Percentiles rank a stretch among this genome's conserved stretches.
Conservation (phyloP, 2,113 vertebrate species). For the Lophochroa leadbeateri region DNA sequence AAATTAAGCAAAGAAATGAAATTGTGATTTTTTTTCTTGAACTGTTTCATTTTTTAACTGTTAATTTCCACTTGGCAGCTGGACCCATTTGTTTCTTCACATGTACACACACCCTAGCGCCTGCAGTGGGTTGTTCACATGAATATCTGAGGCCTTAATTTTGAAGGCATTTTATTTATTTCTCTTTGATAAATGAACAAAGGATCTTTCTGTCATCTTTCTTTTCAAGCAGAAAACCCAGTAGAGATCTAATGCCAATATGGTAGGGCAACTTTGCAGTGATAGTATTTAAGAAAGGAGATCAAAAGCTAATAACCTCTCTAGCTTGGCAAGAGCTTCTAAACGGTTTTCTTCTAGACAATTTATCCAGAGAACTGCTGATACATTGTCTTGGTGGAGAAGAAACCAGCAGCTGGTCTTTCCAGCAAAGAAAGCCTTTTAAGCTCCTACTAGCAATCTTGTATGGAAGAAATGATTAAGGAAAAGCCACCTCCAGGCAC, state of each 20-base stretch:
- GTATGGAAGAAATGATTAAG: constrained; percentile 62
- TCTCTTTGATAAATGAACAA: neutral
- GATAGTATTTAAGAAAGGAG: constrained; percentile 24
- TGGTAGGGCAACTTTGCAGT: neutral
- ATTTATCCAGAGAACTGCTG: constrained; percentile 51
- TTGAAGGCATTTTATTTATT: neutral
- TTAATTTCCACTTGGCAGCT: neutral
- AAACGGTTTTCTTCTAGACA: constrained; percentile 62
- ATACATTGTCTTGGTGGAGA: constrained; percentile 30
- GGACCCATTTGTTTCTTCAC: neutral
- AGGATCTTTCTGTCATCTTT: neutral
- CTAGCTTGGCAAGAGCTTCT: constrained; percentile 27
- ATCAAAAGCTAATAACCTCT: constrained; percentile 58
- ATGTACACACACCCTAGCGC: neutral
- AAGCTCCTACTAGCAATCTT: constrained; percentile 38
- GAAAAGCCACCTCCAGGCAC: constrained; percentile 51
- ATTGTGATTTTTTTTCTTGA: neutral
- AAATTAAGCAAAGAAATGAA: neutral
- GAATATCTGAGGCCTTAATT: neutral
- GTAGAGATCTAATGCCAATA: neutral
- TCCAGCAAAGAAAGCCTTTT: constrained; percentile 50
- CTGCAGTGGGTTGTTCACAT: neutral
- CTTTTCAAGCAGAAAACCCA: neutral
- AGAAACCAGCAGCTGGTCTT: constrained; percentile 51
- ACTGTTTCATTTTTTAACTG: neutral